Base-by-base conservation (phyloP, 2,797 vertebrate genomes). In the Salarias fasciatus region DNA sequence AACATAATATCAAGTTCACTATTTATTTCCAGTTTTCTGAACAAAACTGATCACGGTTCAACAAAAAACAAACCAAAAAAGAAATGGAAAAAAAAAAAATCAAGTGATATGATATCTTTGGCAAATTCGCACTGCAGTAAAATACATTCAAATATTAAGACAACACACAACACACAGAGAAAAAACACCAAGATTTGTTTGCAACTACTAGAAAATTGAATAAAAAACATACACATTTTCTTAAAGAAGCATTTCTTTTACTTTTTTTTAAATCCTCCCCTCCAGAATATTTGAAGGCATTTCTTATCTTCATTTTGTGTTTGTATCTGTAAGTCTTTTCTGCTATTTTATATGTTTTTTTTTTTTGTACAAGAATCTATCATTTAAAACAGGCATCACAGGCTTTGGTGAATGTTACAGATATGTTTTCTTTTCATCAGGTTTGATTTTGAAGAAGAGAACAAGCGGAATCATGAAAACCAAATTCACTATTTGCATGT, bases 91-190 rank as follows among this genome's bases (percentile, higher is more conserved):
- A 83, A 91, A 73, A 28, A 43, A 81, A 63, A 92, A 87, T 88
- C 71, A 88, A 90, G 83, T 91, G 90, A 94, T 93, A 90, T 88
- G 90, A 96, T 94, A 95, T 99, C 97, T 99, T 99, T 99, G 97
- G 97, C 97, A 99, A 98, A 97, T 96, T 95, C 93, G 94, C 95
- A 98, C 95, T 94, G 96, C 95, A 96, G 95, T 96, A 95, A 92
- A 96, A 95, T 98, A 98, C 96, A 99, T 98, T 98, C 96, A 97
- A 95, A 98, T 98, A 98, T 95, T 95, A 95, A 96, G 94, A 98
- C 96, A 94, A 97, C 94, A 94, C 96, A 97, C 95, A 52, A 94
- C 95, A 97, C 96, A 93, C 83, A 86, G 86, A 91, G 91, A 91
- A 95, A 95, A 95, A 93, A 96, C 97, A 98, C 93, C 94, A 94